Conservation (phyloP, 92 coral and sea anemone species). For the Porites evermanni region DNA sequence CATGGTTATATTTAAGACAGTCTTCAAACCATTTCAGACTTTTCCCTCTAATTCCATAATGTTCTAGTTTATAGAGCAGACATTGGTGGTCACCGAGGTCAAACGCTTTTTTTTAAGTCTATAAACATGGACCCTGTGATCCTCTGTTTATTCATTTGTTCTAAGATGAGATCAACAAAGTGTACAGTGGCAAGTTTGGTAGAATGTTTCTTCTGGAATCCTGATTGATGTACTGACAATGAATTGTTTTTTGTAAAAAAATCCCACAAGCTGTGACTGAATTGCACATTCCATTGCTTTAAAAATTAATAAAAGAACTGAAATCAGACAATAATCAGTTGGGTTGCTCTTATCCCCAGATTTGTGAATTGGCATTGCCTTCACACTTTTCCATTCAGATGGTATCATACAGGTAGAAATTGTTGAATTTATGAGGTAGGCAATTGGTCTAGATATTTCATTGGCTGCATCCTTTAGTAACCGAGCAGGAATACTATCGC, state of each 20-base stretch:
- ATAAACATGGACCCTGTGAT: conserved; percentile 57
- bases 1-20: conserved; percentile 19
- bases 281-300: conserved; percentile 52
- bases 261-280: conserved; percentile 39
- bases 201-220: conserved; percentile 59
- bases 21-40: neutral
- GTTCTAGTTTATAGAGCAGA: conserved; percentile 29
- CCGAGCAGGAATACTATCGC: conserved; percentile 56
- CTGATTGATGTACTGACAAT: conserved; percentile 47
- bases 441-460: conserved; percentile 40
- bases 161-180: conserved; percentile 50
- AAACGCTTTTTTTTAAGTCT: conserved; percentile 58
- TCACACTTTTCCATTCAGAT: conserved; percentile 34
- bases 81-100: conserved; percentile 47
- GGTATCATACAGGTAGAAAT: conserved; percentile 22
- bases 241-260: conserved; percentile 40
- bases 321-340: conserved; percentile 21
- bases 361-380: conserved; percentile 16
- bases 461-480: conserved; percentile 43
- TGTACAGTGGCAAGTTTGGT: conserved; percentile 35
- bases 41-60: conserved; percentile 47
- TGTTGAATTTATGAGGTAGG: conserved; percentile 11
- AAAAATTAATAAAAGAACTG: neutral
- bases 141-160: conserved; percentile 54
- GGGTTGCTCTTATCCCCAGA: conserved; percentile 9